Evolutionary conservation across 2,888 invertebrate genomes (phyloP), one percentile per base, ranked within the genome.

Genomic region (Chrysina gloriosa): DNA sequence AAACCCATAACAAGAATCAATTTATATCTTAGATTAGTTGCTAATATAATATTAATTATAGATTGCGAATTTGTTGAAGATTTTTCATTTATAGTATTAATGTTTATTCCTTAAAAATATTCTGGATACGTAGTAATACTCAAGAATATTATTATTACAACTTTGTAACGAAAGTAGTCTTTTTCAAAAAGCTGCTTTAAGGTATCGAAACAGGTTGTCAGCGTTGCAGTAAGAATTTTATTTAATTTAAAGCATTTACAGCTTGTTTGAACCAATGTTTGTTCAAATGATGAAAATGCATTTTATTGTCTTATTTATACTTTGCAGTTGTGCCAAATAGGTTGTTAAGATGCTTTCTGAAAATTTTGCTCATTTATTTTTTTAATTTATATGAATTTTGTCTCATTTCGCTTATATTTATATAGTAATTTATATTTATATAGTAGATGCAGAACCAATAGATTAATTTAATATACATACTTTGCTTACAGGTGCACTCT

Each of bases 321-420:
- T 66, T 66, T 34, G 19, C 48, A 34, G 66, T 66, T 66, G 66
- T 66, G 66, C 66, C 66, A 66, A 66, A 66, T 58, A 58, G 54
- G 58, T 66, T 56, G 58, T 66, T 36, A 36, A 56, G 45, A 58
- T 48, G 47, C 54, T 58, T 58, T 34, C 9, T 65, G 23, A 36
- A 21, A 27, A 31, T 66, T 45, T 47, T 54, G 47, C 36, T 66
- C 45, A 66, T 66, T 65, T 56, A 42, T 34, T 58, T 56, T n/a
- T 21, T 21, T 48, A 36, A 56, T 31, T 48, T 66, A 36, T 66
- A 48, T 47, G 56, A 47, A 64, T 14, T 50, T 63, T 9, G 34
- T 48, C 39, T 66, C 36, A 29, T 54, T 56, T 52, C 21, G 19
- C 34, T 39, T 25, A 25, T 52, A 65, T 50, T 65, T 64, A 48